Evolutionary conservation across 92 coral and sea anemone species (phyloP), one percentile per base, ranked within the genome.

Genomic region (Phenganax marumi): DNA sequence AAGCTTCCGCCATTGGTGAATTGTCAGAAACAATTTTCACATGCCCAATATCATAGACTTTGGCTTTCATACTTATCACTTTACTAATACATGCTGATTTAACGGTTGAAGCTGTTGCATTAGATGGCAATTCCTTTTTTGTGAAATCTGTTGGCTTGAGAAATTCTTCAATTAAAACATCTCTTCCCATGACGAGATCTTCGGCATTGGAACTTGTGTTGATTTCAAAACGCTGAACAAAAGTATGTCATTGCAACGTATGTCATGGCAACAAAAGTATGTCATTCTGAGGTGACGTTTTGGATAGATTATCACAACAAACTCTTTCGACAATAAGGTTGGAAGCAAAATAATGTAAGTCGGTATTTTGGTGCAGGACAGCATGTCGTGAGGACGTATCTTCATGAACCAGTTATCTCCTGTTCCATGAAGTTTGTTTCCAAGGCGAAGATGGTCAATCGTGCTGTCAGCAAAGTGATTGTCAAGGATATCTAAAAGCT

Each of bases 351-450:
- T 81, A 88, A 22, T 88, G 91, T 12, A 79, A 48, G 43, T 85
- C 86, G 14, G 13, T 12, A 25, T 85, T 85, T 64, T 88, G 91
- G 76, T 88, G 81, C 12, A 71, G 9, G 75, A 60, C 60, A 79
- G 53, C 86, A 80, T 85, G n/a, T 88, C 91, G 69, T 81, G 88
- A n/a, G 71, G 73, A 39, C 68, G 68, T n/a, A 88, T 80, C 68
- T 76, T 57, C 22, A 78, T 66, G 62, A 79, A 85, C 88, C 86
- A 84, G 81, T 87, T 87, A 78, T 87, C 87, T 58, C 90, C 90
- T 21, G 83, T 70, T 13, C 87, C 85, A 60, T 82, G 90, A 14
- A 87, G 58, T 10, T 76, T 68, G 47, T 88, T 80, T 49, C 88
- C 88, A 9, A 33, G 46, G 49, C 73, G 79, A 22, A 84, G 71